These are phyloP conservation scores for Nematostella vectensis DNA, from an alignment of 92 coral and sea anemone genomes.

Conservation along the genomic window DNA sequence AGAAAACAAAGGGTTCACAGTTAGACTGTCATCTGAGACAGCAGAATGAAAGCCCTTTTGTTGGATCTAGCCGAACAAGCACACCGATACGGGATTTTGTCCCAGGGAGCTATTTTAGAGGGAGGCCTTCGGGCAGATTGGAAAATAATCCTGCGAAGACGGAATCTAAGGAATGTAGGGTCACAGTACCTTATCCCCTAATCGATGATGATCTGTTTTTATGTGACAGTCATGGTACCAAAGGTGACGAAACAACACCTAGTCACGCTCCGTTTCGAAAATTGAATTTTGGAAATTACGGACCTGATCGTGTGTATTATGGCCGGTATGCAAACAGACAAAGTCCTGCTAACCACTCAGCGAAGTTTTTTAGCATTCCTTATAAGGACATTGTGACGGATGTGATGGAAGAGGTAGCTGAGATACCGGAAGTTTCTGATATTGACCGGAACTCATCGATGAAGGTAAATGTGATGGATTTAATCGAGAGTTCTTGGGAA, in stretches of 20 bases:
- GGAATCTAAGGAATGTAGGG: not conserved
- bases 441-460: not conserved
- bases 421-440: not conserved
- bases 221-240: not conserved
- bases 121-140: not conserved
- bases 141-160: not conserved
- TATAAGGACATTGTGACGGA: not conserved
- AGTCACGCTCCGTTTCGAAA: too few species aligned
- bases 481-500: not conserved
- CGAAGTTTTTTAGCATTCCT: too few species aligned
- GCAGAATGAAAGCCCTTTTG: not conserved
- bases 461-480: not conserved
- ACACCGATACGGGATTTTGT: not conserved
- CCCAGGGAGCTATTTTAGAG: not conserved
- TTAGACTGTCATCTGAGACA: not conserved
- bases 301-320: not conserved
- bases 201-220: not conserved
- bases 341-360: too few species aligned
- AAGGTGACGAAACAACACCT: not conserved
- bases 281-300: too few species aligned
- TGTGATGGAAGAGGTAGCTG: not conserved
- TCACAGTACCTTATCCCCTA: not conserved
- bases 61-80: not conserved
- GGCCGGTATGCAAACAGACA: not conserved
- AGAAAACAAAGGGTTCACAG: not conserved